Conservation (phyloP, 2,888 invertebrate genomes). For the Cotesia congregata region DNA sequence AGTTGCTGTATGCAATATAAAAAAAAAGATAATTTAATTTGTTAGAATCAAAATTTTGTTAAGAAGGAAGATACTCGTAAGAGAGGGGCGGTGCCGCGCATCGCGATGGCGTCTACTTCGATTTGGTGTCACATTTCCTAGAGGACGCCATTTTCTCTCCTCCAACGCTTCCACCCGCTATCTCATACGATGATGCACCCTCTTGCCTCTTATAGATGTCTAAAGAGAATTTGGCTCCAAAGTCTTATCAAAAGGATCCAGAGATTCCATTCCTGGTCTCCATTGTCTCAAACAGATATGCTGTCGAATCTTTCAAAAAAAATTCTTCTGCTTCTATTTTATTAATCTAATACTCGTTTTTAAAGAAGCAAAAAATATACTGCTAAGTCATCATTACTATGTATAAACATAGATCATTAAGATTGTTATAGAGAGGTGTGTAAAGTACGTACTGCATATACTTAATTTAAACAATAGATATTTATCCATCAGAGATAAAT, state of each 20-base stretch:
- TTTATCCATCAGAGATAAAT: neutral
- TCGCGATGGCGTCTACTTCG: slow-evolving; percentile 71
- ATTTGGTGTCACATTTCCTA: slow-evolving; percentile 68
- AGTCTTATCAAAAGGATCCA: slow-evolving; percentile 58
- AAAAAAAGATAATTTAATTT: slow-evolving; percentile 3
- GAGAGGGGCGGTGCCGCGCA: slow-evolving; percentile 67
- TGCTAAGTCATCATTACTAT: neutral
- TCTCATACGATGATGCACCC: slow-evolving; percentile 28
- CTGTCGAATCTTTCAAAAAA: neutral
- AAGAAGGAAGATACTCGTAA: slow-evolving; percentile 26
- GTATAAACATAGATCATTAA: neutral
- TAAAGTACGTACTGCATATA: neutral
- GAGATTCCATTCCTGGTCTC: slow-evolving; percentile 43
- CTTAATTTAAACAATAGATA: neutral
- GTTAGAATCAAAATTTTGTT: neutral
- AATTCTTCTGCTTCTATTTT: neutral
- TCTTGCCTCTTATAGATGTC: neutral
- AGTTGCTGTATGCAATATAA: neutral
- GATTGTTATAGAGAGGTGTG: neutral
- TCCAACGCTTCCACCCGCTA: slow-evolving; percentile 46
- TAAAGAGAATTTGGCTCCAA: slow-evolving; percentile 23
- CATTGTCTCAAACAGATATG: slow-evolving; percentile 24
- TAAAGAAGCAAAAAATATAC: neutral
- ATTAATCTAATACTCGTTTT: neutral
- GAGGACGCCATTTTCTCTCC: slow-evolving; percentile 68